Evolutionary conservation across 2,113 vertebrate genomes (phyloP), one percentile per base, ranked within the genome.

Genomic region (Xenus cinereus): DNA sequence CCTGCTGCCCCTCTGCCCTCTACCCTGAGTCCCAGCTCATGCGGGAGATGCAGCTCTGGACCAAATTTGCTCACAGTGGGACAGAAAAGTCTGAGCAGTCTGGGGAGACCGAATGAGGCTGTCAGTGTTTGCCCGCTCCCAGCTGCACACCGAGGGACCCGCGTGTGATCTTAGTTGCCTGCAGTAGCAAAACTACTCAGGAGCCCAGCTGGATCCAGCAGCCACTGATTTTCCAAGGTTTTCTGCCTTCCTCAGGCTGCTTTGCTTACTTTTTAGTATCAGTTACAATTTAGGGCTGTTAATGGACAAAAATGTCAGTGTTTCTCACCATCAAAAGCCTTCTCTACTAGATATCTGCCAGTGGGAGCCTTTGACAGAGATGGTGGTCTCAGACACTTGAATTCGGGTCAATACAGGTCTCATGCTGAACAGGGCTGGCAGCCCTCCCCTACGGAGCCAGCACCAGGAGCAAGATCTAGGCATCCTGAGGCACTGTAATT

Each of bases 401-500:
- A 93, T 78, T 84, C 14, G 33, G n/a, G 66, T 91, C 60, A 62
- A 6, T 35, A 33, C 19, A 79, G 24, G 28, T 41, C 27, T 26
- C 23, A 14, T 24, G 74, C 59, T 48, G 77, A 89, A 37, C 24
- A 78, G 59, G 30, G 12, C 45, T 88, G 45, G 37, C 46, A 95
- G 53, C 8, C 21, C 21, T 82, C 51, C 80, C 15, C 80, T 83
- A 27, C 2, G 1, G 30, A 95, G 27, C 72, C 69, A 53, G 56
- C 50, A 74, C 26, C 51, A 74, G 53, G 18, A 86, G 63, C 62
- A 95, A 54, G 62, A 87, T 46, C 57, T 33, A n/a, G 32, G 80
- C 76, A 30, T 87, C 86, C 80, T 82, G 63, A 76, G 83, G 66
- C 76, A 77, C 54, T 50, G 56, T 85, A 95, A 95, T 95, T 93